Evolutionary conservation across 2,888 invertebrate species (phyloP), one percentile per base, ranked within the genome.

Genomic region (Molorchus minor): DNA sequence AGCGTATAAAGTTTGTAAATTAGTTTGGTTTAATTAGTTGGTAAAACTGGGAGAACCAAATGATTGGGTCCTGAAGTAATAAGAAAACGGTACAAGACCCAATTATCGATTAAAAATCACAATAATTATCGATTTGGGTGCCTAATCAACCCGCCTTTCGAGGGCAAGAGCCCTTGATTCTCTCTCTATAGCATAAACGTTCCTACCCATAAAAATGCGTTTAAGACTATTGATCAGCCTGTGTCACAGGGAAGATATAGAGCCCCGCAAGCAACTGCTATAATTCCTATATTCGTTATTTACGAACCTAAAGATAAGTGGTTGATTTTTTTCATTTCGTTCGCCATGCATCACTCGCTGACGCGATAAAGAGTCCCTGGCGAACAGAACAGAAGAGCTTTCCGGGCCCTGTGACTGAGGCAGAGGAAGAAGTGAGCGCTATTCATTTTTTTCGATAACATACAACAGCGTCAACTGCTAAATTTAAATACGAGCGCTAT

Each of bases 281-380:
- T 71, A 71, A 71, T 73, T 71, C 71, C 69, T 70, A 63, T 71
- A 73, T 71, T 71, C 70, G 71, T 73, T 73, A 73, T 73, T 73
- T 73, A 71, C 67, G 69, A 70, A 71, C 63, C 56, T 58, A 51
- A 66, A 69, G 72, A 72, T 72, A 72, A 71, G 69, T 72, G 68
- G 68, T 65, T 66, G 70, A 71, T 72, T 71, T 71, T 71, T 70
- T 70, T 64, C 66, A 61, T 69, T 67, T 61, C 68, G 67, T 64
- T 64, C 61, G 70, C 71, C 65, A 72, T 72, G 71, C 68, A 72
- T 72, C 72, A 72, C 69, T 8, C 54, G 56, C 53, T 66, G 69
- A 67, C 67, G 67, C 69, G 72, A 72, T 72, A 72, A 72, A 71
- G 68, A 64, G 63, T 61, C 67, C 68, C 65, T 21, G 40, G 64